These are phyloP conservation scores for Fistularia tabacaria DNA, from an alignment of 2,797 vertebrate genomes.

Conservation along the genomic window DNA sequence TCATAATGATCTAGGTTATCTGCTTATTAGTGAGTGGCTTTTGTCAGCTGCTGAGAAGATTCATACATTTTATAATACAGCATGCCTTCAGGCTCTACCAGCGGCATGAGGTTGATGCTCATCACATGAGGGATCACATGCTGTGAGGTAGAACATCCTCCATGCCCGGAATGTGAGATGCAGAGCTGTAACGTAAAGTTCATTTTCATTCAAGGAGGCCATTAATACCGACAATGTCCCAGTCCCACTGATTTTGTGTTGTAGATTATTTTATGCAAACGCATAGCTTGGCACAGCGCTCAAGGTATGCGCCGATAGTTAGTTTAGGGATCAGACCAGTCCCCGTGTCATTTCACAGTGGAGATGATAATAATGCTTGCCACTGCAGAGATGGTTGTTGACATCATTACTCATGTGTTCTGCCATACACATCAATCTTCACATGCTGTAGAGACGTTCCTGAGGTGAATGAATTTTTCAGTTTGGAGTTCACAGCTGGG, in stretches of 20 bases:
- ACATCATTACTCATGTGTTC: slow-evolving; percentile 80
- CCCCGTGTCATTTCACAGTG: slow-evolving; percentile 63
- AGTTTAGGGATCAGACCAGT: slow-evolving; percentile 70
- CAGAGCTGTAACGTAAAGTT: slow-evolving; percentile 48
- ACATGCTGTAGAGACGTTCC: slow-evolving; percentile 64
- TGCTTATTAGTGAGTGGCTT: slow-evolving; percentile 27
- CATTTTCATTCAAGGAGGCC: slow-evolving; percentile 47
- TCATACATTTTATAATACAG: slow-evolving; percentile 35
- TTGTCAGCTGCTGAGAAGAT: slow-evolving; percentile 46
- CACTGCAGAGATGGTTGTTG: slow-evolving; percentile 71
- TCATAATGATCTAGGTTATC: slow-evolving; percentile 32
- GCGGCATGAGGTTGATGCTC: slow-evolving; percentile 45
- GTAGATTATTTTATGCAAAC: slow-evolving; percentile 47
- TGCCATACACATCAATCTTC: slow-evolving; percentile 78
- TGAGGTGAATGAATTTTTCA: slow-evolving; percentile 81
- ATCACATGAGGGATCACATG: slow-evolving; percentile 71
- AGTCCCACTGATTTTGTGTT: slow-evolving; percentile 54
- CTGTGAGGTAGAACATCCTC: slow-evolving; percentile 64
- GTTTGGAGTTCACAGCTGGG: slow-evolving; percentile 76
- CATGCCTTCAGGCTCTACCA: background rate
- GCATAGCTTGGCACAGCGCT: slow-evolving; percentile 27
- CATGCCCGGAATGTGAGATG: slow-evolving; percentile 46
- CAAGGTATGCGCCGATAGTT: slow-evolving; percentile 43
- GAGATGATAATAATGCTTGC: slow-evolving; percentile 73
- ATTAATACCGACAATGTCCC: slow-evolving; percentile 55